These are phyloP conservation scores for Tenthredo livida DNA, from an alignment of 2,888 invertebrate species.

Conservation along the genomic window DNA sequence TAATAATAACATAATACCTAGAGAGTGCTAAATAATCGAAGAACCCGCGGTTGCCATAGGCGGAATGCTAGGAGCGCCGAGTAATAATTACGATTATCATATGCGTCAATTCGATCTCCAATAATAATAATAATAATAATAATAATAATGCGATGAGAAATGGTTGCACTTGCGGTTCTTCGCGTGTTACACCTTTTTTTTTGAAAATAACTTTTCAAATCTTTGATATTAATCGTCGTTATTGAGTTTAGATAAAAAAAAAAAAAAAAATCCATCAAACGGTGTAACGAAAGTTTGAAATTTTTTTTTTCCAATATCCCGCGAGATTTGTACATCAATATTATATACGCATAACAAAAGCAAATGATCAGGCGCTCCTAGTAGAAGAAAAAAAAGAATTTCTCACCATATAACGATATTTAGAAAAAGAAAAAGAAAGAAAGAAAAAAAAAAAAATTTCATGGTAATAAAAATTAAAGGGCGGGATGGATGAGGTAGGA, in stretches of 20 bases:
- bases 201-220: too few relatives aligned
- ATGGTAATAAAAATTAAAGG: too few relatives aligned
- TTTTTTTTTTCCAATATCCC: neutral
- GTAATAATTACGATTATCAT: neutral
- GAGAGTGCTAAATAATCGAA: conserved; percentile 53
- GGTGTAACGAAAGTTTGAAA: neutral
- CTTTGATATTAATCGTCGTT: too few relatives aligned
- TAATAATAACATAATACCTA: conserved; percentile 47
- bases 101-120: neutral
- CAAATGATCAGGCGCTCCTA: neutral
- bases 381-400: neutral
- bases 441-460: too few relatives aligned
- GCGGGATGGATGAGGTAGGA: neutral
- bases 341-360: neutral
- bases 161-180: neutral
- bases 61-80: conserved; percentile 30
- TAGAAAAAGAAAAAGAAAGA: neutral
- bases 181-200: neutral
- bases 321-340: neutral
- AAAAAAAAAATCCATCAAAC: neutral
- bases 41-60: conserved; percentile 50
- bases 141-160: neutral
- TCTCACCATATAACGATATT: neutral
- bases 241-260: neutral
- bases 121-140: neutral